Conservation (phyloP, 2,113 vertebrate species). For the Elanus axillaris region DNA sequence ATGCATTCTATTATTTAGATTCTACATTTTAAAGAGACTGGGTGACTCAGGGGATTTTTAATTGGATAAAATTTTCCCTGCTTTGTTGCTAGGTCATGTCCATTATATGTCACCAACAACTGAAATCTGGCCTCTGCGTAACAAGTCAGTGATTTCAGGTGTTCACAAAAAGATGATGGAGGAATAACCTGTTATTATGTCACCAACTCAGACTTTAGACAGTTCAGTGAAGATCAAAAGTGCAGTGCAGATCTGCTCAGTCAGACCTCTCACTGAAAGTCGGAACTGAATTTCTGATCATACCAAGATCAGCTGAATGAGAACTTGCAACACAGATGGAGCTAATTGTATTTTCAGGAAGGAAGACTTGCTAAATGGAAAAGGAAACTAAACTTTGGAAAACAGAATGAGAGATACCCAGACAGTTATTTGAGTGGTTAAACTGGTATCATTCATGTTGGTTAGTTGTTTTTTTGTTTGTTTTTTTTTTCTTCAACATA, state of each 20-base stretch:
- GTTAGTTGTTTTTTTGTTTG: neutral
- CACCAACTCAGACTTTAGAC: neutral
- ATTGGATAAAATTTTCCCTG: conserved; percentile 3
- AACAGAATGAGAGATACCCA: neutral
- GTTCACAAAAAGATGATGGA: neutral
- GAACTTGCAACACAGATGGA: neutral
- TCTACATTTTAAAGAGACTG: conserved; percentile 7
- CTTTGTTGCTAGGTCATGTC: neutral
- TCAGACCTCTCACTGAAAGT: neutral
- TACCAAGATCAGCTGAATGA: neutral
- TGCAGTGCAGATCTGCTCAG: neutral
- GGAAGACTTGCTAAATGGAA: neutral
- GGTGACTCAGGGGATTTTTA: conserved; percentile 22
- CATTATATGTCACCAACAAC: neutral
- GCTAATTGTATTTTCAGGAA: neutral
- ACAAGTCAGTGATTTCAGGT: neutral
- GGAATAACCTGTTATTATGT: neutral
- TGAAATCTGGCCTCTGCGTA: neutral
- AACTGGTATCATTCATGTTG: neutral
- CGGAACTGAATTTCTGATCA: neutral
- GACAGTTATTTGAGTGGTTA: neutral
- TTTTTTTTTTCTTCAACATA: neutral
- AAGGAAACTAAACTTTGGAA: neutral
- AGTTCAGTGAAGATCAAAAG: neutral
- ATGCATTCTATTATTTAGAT: conserved; percentile 43